Conservation (phyloP, 2,797 vertebrate species). For the Syngnathus acus region DNA sequence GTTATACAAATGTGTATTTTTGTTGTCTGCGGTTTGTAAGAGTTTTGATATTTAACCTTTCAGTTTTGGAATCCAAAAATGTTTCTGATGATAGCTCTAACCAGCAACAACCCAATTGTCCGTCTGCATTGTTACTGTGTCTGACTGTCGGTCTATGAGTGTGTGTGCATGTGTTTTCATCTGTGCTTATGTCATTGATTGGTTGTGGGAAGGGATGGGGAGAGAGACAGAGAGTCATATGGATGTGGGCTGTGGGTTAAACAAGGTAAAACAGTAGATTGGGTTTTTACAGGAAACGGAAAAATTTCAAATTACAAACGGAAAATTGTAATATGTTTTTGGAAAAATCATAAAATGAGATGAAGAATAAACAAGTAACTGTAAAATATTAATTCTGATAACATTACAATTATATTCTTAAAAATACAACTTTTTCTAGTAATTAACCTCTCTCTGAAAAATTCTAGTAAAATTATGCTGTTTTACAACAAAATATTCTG, state of each 20-base stretch:
- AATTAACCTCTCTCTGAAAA: too few species aligned
- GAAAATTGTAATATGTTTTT: neutral
- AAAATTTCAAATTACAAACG: neutral
- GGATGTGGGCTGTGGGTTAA: neutral
- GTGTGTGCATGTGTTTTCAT: too few species aligned
- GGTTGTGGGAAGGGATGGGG: neutral
- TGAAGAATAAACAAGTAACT: too few species aligned
- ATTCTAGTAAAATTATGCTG: too few species aligned
- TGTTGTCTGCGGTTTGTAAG: too few species aligned
- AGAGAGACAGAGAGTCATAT: neutral
- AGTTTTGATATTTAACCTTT: neutral
- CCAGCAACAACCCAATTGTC: neutral
- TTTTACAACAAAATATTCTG: too few species aligned
- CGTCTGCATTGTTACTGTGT: neutral
- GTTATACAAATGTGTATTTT: neutral
- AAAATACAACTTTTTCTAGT: too few species aligned
- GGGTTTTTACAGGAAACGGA: neutral
- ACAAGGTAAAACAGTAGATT: neutral
- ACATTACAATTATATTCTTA: too few species aligned
- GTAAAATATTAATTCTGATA: too few species aligned
- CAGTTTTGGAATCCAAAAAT: neutral
- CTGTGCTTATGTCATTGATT: too few species aligned
- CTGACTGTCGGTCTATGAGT: neutral
- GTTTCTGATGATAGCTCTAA: neutral
- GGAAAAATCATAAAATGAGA: too few species aligned